Base-by-base conservation (phyloP, 2,113 vertebrate genomes). In the Neolamprologus sp. region DNA sequence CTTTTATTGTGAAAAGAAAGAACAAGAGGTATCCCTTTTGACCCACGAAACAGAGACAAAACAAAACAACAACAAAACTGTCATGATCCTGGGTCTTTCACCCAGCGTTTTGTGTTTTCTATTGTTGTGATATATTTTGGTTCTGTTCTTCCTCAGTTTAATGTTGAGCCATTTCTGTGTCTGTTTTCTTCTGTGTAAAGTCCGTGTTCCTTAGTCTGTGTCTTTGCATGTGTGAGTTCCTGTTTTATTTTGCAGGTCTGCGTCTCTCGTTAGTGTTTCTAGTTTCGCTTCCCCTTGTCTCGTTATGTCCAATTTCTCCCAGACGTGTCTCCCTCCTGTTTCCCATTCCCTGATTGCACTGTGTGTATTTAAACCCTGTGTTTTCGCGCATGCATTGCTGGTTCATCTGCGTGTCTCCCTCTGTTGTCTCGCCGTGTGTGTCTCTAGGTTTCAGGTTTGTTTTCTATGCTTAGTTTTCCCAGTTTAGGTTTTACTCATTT, bases 381-480 rank as follows among this genome's bases (percentile, higher is more conserved):
- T 60, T 60, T 31, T 60, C 8, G 0, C 1, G 2, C 0, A 2
- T 60, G 0, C 5, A 4, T 31, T 60, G 57, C 26, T 31, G 26
- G 57, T 60, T 31, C 57, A 6, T 17, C 26, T 6, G 28, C 0
- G 5, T 60, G 6, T 60, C 3, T 1, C 57, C 2, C 14, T 6
- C 8, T 31, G 57, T 58, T 58, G 57, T 58, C 1, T 2, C 1
- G 0, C 55, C 0, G 2, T 57, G 54, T 26, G 12, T 57, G 0
- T 57, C 4, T 5, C 55, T 2, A 60, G 26, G 57, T 33, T 60
- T 33, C 5, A 17, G 57, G 57, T 33, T 60, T 60, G 28, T 60
- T 60, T 60, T 60, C 57, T 60, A 33, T 60, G 28, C 28, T 60
- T 60, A 60, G 16, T 60, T 60, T 60, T 60, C 28, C 8, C 8